Percentiles rank a stretch among this genome's conserved stretches.
Evolutionary conservation across 2,797 vertebrate genomes (phyloP).

Genomic region (Parambassis ranga): DNA sequence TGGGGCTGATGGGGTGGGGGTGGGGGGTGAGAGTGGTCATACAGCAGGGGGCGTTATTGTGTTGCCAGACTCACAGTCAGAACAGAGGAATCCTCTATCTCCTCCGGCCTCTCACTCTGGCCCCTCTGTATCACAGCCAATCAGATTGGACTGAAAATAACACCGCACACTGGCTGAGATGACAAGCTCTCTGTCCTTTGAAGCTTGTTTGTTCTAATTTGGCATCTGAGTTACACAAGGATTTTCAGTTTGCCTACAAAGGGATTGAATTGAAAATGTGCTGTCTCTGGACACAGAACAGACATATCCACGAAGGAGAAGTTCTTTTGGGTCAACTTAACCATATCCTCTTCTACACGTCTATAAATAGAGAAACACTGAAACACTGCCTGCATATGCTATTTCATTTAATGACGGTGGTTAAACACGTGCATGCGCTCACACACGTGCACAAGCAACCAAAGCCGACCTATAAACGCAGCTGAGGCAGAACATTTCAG

Average conservation of each 20-base stretch:
- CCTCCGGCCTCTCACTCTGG: constrained; percentile 23
- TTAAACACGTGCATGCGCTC: not conserved
- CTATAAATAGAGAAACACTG: constrained; percentile 64
- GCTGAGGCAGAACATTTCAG: constrained; percentile 58
- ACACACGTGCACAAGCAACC: constrained; percentile 13
- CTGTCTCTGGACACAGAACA: constrained; percentile 64
- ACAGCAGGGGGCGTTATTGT: constrained; percentile 79
- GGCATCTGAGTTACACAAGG: constrained; percentile 42
- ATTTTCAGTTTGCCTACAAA: constrained; percentile 48
- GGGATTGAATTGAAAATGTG: constrained; percentile 35
- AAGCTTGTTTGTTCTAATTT: constrained; percentile 65
- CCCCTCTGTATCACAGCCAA: constrained; percentile 32
- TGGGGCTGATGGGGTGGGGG: not conserved
- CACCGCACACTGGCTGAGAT: constrained; percentile 16
- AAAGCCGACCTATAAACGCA: constrained; percentile 61
- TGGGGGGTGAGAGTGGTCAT: not conserved
- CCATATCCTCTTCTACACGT: constrained; percentile 61
- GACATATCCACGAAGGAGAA: constrained; percentile 24
- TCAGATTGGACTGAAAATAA: constrained; percentile 45
- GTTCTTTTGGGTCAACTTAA: constrained; percentile 46
- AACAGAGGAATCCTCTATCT: constrained; percentile 22
- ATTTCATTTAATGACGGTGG: constrained; percentile 69
- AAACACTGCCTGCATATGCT: constrained; percentile 59
- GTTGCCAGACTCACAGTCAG: constrained; percentile 48
- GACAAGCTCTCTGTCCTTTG: constrained; percentile 18